phyloP scores from a whole-genome alignment of 1,140 invertebrate species.

The Cydia amplana region DNA sequence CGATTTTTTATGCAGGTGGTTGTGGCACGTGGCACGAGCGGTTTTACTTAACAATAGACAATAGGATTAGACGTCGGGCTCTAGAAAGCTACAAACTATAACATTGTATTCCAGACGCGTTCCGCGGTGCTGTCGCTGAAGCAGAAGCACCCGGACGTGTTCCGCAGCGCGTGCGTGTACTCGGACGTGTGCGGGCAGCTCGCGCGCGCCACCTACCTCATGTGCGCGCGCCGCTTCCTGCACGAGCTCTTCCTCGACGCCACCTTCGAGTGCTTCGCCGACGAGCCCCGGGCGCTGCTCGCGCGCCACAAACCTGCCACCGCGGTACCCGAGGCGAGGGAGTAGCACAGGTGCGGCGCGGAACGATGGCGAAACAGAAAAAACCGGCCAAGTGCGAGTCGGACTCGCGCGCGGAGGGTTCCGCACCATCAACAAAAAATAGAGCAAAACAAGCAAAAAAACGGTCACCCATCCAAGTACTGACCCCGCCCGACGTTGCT shows the following conservation, averaged over 20 bases:
- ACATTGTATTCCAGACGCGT: conserved; percentile 79
- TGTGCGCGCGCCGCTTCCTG: conserved; percentile 91
- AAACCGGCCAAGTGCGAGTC: too few relatives aligned
- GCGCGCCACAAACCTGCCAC: conserved; percentile 43
- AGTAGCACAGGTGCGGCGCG: background rate
- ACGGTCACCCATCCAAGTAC: too few relatives aligned
- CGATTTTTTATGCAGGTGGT: too few relatives aligned
- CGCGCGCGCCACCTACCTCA: conserved; percentile 88
- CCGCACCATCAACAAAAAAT: too few relatives aligned
- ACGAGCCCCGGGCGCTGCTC: conserved; percentile 64
- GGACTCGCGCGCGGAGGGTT: too few relatives aligned
- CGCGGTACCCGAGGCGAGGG: background rate
- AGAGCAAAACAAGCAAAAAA: too few relatives aligned
- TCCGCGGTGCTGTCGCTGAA: conserved; percentile 88
- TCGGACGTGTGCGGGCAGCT: conserved; percentile 93
- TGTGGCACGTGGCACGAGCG: too few relatives aligned
- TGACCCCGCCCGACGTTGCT: too few relatives aligned
- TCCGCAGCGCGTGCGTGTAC: conserved; percentile 95
- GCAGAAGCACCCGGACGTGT: conserved; percentile 90
- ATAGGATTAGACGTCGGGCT: too few relatives aligned
- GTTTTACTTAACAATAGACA: too few relatives aligned
- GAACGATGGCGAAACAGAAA: background rate
- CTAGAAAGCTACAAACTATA: too few relatives aligned
- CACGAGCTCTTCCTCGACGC: conserved; percentile 97
- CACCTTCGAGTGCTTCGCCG: conserved; percentile 83